Evolutionary conservation across 53 echinoderm and acorn worm genomes (phyloP).

Genomic region (Apostichopus leukothele): DNA sequence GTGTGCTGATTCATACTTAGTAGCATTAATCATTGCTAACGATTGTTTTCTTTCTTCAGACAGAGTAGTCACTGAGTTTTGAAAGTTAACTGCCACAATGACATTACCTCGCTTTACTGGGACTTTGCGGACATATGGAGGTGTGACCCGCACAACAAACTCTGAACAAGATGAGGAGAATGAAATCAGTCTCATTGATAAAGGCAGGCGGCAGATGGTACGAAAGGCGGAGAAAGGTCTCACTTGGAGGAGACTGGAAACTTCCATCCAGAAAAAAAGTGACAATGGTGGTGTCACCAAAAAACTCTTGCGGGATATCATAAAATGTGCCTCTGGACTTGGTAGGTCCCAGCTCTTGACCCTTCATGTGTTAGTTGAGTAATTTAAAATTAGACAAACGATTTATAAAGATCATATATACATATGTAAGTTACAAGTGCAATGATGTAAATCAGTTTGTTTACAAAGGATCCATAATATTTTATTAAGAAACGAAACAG

Average conservation of each 20-base stretch:
- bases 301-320: slow-evolving; percentile 54
- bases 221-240: slow-evolving; percentile 59
- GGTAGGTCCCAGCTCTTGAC: slow-evolving; percentile 53
- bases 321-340: slow-evolving; percentile 66
- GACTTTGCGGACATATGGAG: slow-evolving; percentile 77
- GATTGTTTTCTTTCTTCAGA: no score
- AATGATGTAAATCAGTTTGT: no score
- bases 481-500: no score
- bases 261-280: slow-evolving; percentile 39
- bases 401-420: no score
- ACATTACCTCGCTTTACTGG: slow-evolving; percentile 76
- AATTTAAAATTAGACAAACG: no score
- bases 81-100: slow-evolving; percentile 38
- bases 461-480: no score
- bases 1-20: no score
- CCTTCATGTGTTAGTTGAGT: no score
- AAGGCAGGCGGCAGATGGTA: slow-evolving; percentile 59
- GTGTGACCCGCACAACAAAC: slow-evolving; percentile 57
- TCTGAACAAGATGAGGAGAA: slow-evolving; percentile 13
- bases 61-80: no score
- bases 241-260: slow-evolving; percentile 68
- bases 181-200: slow-evolving; percentile 58
- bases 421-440: no score
- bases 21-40: no score
- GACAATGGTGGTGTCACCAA: slow-evolving; percentile 49